Percentiles rank a stretch among this genome's conserved stretches.
Conservation (phyloP, 2,888 invertebrate genomes). For the Pardosa pseudoannulata region DNA sequence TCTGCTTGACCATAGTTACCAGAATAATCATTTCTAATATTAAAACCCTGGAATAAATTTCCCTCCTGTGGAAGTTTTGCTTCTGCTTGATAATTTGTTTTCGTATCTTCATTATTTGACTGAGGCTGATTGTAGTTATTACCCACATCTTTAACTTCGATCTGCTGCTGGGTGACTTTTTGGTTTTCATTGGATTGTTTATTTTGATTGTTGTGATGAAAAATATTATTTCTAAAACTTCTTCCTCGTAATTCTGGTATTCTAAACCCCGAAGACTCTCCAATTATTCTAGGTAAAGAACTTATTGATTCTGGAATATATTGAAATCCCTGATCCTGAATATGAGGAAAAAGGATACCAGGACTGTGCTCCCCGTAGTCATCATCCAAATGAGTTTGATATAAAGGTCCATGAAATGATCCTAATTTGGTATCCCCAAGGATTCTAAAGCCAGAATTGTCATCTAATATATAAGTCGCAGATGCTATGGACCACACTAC, state of each 20-base stretch:
- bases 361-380: constrained; percentile 23
- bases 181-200: not conserved
- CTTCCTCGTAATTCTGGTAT: no score
- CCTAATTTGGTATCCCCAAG: constrained; percentile 21
- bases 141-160: not conserved
- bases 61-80: not conserved
- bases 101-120: no score
- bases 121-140: no score
- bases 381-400: constrained; percentile 21
- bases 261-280: no score
- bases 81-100: not conserved
- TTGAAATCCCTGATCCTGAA: not conserved
- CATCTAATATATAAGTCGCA: constrained; percentile 18
- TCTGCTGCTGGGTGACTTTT: not conserved
- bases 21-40: not conserved
- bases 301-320: no score
- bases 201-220: not conserved
- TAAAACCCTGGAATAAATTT: not conserved
- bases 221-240: no score
- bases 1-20: not conserved
- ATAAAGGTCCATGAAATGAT: constrained; percentile 6
- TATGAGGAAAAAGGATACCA: not conserved
- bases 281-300: no score
- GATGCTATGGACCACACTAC: constrained; percentile 23
- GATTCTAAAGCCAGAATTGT: constrained; percentile 8